These are phyloP conservation scores for Limenitis camilla DNA, from an alignment of 2,888 invertebrate genomes.

Conservation along the genomic window DNA sequence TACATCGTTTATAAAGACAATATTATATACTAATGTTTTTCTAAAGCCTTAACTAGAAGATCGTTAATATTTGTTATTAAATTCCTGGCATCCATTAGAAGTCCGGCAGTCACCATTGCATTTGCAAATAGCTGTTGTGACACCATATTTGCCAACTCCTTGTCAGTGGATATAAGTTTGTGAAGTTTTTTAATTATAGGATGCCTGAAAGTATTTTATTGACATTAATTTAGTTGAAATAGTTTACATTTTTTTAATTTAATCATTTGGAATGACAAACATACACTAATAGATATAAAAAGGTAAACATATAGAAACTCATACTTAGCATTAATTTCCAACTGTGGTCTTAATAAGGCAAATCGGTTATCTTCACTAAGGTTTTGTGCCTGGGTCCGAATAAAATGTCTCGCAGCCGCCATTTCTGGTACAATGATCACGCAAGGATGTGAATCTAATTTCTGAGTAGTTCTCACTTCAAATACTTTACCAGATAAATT, in stretches of 20 bases:
- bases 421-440: slow-evolving; percentile 97
- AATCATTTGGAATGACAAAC: not conserved
- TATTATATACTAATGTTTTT: slow-evolving; percentile 71
- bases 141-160: slow-evolving; percentile 87
- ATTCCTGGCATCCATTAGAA: slow-evolving; percentile 92
- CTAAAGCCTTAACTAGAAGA: slow-evolving; percentile 84
- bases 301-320: slow-evolving; percentile 22
- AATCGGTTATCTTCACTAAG: slow-evolving; percentile 89
- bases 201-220: slow-evolving; percentile 76
- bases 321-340: slow-evolving; percentile 95
- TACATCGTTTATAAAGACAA: too few relatives aligned
- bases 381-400: slow-evolving; percentile 89
- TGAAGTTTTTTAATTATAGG: slow-evolving; percentile 91
- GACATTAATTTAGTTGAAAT: not conserved
- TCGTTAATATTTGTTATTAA: slow-evolving; percentile 91
- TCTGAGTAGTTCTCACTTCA: slow-evolving; percentile 87
- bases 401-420: slow-evolving; percentile 96
- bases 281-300: not conserved
- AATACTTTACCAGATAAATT: slow-evolving; percentile 86
- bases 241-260: too few relatives aligned
- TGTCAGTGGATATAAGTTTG: slow-evolving; percentile 81
- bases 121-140: slow-evolving; percentile 94
- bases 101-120: slow-evolving; percentile 95
- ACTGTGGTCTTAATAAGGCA: slow-evolving; percentile 89
- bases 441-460: slow-evolving; percentile 93